These are phyloP conservation scores for Sialis lutaria DNA, from an alignment of 2,888 invertebrate genomes.

Conservation along the genomic window DNA sequence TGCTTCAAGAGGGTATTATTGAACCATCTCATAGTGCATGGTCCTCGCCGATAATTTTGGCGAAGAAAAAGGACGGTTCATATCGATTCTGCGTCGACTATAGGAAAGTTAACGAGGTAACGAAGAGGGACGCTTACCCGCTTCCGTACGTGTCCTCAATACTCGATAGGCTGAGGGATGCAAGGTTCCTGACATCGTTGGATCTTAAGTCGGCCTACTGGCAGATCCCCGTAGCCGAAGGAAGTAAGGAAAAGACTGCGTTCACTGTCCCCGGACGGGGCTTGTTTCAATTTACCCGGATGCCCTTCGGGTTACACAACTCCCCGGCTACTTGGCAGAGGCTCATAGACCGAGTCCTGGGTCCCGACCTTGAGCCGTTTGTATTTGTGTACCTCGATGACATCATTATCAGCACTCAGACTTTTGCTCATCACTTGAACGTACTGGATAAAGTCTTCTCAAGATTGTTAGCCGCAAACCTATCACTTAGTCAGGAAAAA, in stretches of 20 bases:
- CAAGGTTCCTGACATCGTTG: background rate
- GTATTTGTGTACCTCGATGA: slow-evolving; percentile 10
- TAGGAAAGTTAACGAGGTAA: background rate
- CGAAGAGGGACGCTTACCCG: background rate
- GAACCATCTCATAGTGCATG: too few species aligned
- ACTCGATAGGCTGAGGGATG: background rate
- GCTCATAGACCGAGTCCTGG: slow-evolving; percentile 9
- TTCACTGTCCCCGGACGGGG: background rate
- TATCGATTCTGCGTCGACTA: background rate
- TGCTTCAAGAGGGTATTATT: too few species aligned
- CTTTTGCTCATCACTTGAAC: slow-evolving; percentile 10
- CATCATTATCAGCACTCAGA: slow-evolving; percentile 9
- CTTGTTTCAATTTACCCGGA: background rate
- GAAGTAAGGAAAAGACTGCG: background rate
- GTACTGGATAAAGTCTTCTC: slow-evolving; percentile 4
- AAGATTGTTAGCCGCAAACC: background rate
- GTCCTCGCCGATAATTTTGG: background rate
- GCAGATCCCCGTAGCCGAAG: background rate
- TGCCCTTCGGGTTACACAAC: slow-evolving; percentile 11
- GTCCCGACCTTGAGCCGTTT: slow-evolving; percentile 9
- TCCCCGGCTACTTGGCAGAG: slow-evolving; percentile 11
- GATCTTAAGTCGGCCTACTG: background rate
- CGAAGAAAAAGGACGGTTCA: background rate
- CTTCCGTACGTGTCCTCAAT: background rate
- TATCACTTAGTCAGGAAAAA: slow-evolving; percentile 3